These are phyloP conservation scores for Lagenorhynchus albirostris DNA, from an alignment of 2,113 vertebrate genomes.

Conservation along the genomic window DNA sequence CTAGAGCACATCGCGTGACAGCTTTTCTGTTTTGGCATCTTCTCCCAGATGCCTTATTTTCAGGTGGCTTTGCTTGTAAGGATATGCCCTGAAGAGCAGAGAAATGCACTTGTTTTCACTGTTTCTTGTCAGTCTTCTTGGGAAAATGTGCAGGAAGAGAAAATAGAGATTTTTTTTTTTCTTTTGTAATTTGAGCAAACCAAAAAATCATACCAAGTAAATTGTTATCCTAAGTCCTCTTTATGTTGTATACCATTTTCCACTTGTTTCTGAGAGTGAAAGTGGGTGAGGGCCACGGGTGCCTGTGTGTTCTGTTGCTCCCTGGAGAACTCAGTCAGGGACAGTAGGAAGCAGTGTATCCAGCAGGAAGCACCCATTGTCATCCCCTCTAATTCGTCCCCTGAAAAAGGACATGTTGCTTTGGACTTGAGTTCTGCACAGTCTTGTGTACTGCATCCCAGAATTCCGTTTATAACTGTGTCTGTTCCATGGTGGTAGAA, in stretches of 20 bases:
- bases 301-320: background rate
- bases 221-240: background rate
- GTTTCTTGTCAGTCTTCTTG: background rate
- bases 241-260: background rate
- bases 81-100: background rate
- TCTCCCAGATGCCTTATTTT: background rate
- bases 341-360: background rate
- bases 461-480: background rate
- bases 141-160: background rate
- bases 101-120: background rate
- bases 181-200: background rate
- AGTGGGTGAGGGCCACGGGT: background rate
- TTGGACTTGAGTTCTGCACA: background rate
- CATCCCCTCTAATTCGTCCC: background rate
- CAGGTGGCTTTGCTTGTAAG: background rate
- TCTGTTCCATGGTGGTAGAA: background rate
- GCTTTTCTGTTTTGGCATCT: background rate
- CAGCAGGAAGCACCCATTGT: background rate
- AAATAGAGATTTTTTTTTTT: background rate
- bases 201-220: background rate
- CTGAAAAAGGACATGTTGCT: background rate
- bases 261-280: background rate
- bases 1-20: background rate
- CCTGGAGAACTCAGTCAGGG: background rate
- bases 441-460: background rate